phyloP scores from a whole-genome alignment of 2,888 invertebrate genomes.

The Bedellia somnulentella region DNA sequence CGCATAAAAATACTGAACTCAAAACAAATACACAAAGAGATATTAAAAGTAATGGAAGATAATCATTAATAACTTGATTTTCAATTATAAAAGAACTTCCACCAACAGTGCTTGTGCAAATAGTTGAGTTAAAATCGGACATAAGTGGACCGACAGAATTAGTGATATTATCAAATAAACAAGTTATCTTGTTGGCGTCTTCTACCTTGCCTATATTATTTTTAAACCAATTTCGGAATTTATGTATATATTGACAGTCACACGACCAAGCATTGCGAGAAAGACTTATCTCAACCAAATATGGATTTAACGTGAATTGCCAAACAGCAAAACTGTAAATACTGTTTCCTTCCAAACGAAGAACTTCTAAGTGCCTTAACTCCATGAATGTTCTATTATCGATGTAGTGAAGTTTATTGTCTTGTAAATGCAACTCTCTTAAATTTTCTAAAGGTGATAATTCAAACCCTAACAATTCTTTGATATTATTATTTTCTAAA shows the following conservation, averaged over 20 bases:
- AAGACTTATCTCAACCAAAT: slow-evolving; percentile 83
- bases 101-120: slow-evolving; percentile 73
- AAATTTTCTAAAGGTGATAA: slow-evolving; percentile 79
- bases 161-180: slow-evolving; percentile 73
- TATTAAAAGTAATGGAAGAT: slow-evolving; percentile 76
- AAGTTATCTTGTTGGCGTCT: slow-evolving; percentile 76
- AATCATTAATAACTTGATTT: slow-evolving; percentile 78
- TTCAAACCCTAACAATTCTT: slow-evolving; percentile 79
- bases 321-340: slow-evolving; percentile 82
- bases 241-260: slow-evolving; percentile 81
- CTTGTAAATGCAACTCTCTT: slow-evolving; percentile 83
- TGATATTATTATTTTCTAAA: slow-evolving; percentile 84
- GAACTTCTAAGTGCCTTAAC: slow-evolving; percentile 79
- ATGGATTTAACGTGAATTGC: slow-evolving; percentile 81
- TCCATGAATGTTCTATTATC: slow-evolving; percentile 83
- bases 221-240: slow-evolving; percentile 78
- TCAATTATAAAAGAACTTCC: slow-evolving; percentile 73
- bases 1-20: slow-evolving; percentile 75
- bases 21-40: slow-evolving; percentile 77
- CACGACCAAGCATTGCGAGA: slow-evolving; percentile 89
- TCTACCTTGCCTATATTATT: slow-evolving; percentile 78
- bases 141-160: slow-evolving; percentile 70
- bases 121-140: slow-evolving; percentile 77
- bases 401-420: slow-evolving; percentile 80
- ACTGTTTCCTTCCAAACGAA: slow-evolving; percentile 83